phyloP scores from a whole-genome alignment of 2,888 invertebrate species.

The Octodonta nipae region DNA sequence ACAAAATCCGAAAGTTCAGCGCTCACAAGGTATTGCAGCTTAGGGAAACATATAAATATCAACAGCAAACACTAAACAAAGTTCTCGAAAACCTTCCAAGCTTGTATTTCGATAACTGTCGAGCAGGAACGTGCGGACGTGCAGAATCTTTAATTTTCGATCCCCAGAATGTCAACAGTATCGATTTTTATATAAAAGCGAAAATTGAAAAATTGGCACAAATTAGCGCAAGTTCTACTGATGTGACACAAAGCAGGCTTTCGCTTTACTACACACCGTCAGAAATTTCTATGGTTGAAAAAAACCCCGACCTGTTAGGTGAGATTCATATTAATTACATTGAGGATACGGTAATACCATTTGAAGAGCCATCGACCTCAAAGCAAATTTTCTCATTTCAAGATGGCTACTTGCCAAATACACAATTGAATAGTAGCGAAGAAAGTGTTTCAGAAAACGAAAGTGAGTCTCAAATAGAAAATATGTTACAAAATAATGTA shows the following conservation, averaged over 20 bases:
- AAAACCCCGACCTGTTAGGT: conserved; percentile 37
- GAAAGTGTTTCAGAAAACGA: no score
- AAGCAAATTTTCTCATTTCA: no score
- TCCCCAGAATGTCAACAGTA: conserved; percentile 47
- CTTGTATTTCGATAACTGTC: conserved; percentile 84
- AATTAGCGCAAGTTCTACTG: conserved; percentile 35
- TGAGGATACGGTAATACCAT: conserved; percentile 37
- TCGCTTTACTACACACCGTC: conserved; percentile 75
- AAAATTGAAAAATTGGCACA: conserved; percentile 49
- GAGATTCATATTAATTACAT: conserved; percentile 58
- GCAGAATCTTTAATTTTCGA: conserved; percentile 65
- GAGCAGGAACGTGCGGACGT: conserved; percentile 65
- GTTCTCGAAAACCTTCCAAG: conserved; percentile 84
- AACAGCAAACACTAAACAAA: conserved; percentile 88
- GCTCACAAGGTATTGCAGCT: conserved; percentile 78
- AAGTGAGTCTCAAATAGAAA: no score
- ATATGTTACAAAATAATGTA: no score
- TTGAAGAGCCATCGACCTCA: conserved; percentile 31
- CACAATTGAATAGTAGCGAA: no score
- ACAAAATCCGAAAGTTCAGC: conserved; percentile 88
- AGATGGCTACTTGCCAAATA: no score
- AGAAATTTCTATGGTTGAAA: conserved; percentile 44
- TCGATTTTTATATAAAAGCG: conserved; percentile 55
- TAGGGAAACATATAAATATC: conserved; percentile 87
- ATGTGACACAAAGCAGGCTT: conserved; percentile 50